These are phyloP conservation scores for Trinectes maculatus DNA, from an alignment of 2,113 vertebrate genomes.

Conservation along the genomic window DNA sequence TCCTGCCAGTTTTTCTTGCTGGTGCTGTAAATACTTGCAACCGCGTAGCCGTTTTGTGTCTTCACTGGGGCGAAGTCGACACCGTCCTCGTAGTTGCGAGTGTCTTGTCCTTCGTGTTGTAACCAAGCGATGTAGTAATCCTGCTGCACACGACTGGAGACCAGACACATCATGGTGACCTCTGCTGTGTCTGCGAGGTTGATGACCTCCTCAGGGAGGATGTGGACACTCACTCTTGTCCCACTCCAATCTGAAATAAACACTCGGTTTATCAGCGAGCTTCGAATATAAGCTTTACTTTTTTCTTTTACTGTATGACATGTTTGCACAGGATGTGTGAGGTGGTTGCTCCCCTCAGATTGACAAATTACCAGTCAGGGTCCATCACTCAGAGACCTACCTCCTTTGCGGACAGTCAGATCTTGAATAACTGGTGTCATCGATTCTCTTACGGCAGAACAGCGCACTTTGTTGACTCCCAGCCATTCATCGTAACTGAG, in stretches of 20 bases:
- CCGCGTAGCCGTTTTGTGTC: background rate
- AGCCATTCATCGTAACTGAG: fast-evolving
- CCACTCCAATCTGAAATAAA: background rate
- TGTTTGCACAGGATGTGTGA: background rate
- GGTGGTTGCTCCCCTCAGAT: background rate
- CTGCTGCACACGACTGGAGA: background rate
- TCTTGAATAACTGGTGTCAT: background rate
- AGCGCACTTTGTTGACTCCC: background rate
- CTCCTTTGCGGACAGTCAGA: constrained; percentile 9
- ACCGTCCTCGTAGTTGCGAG: fast-evolving
- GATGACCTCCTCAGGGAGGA: background rate
- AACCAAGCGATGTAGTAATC: constrained; percentile 41
- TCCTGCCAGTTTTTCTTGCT: background rate
- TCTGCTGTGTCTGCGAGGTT: fast-evolving
- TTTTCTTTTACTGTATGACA: background rate
- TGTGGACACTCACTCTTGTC: background rate
- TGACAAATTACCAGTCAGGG: background rate
- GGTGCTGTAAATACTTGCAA: constrained; percentile 35
- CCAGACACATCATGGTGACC: constrained; percentile 49
- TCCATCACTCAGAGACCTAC: constrained; percentile 13
- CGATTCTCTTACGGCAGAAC: background rate
- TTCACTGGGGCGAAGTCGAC: background rate
- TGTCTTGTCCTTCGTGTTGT: fast-evolving
- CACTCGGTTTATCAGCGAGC: background rate
- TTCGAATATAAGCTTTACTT: background rate